Evolutionary conservation across 2,113 vertebrate genomes (phyloP).

Genomic region (Garra rufa): DNA sequence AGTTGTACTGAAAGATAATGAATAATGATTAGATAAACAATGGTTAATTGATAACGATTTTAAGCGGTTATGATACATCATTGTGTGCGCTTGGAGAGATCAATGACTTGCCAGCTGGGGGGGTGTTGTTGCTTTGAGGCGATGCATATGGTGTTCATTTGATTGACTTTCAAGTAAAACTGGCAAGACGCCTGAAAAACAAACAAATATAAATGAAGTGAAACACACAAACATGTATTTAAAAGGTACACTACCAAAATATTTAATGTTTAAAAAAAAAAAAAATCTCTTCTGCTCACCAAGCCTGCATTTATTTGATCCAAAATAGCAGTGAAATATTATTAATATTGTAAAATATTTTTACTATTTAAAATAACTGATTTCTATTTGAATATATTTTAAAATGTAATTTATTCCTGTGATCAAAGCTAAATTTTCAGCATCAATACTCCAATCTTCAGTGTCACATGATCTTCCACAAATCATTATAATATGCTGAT

Average conservation of each 20-base stretch:
- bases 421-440: no score
- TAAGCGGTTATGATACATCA: neutral
- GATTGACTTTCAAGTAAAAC: conserved; percentile 50
- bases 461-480: no score
- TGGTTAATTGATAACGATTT: neutral
- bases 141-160: conserved; percentile 24
- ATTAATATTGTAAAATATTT: no score
- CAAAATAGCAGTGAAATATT: no score
- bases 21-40: neutral
- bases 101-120: conserved; percentile 44
- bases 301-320: no score
- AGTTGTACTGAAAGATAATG: conserved; percentile 42
- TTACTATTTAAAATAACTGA: no score
- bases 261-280: no score
- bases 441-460: no score
- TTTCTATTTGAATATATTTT: no score
- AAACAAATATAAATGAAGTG: neutral
- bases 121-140: conserved; percentile 13
- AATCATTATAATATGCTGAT: no score
- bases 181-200: conserved; percentile 41
- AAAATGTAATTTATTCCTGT: no score
- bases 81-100: neutral
- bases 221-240: neutral
- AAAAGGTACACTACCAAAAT: neutral
- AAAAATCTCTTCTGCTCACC: no score